phyloP scores from a whole-genome alignment of 2,888 invertebrate species.

The Endomychus coccineus region DNA sequence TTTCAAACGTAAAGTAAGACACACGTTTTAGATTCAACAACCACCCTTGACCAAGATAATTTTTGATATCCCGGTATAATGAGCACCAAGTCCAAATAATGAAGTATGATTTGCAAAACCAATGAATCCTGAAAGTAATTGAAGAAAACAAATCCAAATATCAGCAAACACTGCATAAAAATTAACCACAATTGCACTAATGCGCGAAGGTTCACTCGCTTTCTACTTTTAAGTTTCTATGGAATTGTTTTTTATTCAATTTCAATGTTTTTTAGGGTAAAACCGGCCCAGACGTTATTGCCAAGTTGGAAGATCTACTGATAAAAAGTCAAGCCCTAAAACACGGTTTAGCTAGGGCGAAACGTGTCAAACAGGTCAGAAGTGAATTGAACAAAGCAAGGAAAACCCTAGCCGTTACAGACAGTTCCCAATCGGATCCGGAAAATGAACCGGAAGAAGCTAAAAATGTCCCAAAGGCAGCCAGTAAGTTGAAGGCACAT shows the following conservation, averaged over 20 bases:
- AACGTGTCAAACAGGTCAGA: constrained; percentile 52
- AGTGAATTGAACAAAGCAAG: constrained; percentile 52
- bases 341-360: constrained; percentile 51
- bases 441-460: constrained; percentile 31
- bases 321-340: constrained; percentile 56
- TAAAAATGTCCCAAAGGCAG: constrained; percentile 2
- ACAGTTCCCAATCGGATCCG: constrained; percentile 40
- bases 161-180: too few species aligned
- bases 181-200: too few species aligned
- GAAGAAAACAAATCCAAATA: too few species aligned
- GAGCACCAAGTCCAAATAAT: too few species aligned
- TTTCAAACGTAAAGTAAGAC: too few species aligned
- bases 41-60: too few species aligned
- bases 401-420: constrained; percentile 34
- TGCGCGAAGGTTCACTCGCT: too few species aligned
- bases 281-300: constrained; percentile 40
- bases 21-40: too few species aligned
- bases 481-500: constrained; percentile 5
- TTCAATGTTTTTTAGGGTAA: constrained; percentile 31
- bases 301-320: constrained; percentile 53
- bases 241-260: not conserved
- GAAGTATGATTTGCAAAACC: too few species aligned
- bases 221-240: not conserved
- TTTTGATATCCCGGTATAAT: too few species aligned
- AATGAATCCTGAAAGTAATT: too few species aligned